These are phyloP conservation scores for Cybosia mesomella DNA, from an alignment of 2,888 invertebrate genomes.

Conservation along the genomic window DNA sequence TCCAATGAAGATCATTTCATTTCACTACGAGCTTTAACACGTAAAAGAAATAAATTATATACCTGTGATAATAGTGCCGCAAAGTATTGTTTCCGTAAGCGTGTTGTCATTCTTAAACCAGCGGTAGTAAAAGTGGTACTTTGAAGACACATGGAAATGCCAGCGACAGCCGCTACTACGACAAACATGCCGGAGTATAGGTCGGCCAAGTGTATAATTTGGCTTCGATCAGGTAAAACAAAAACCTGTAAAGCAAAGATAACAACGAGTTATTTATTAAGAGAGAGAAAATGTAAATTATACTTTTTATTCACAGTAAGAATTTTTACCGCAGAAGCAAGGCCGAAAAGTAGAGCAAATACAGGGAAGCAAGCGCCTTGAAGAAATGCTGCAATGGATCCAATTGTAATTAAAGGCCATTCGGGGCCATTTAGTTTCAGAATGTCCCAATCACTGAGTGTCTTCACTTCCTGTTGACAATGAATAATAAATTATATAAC, in stretches of 20 bases:
- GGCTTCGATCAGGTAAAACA: constrained; percentile 82
- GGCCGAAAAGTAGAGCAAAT: constrained; percentile 90
- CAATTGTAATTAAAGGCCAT: constrained; percentile 88
- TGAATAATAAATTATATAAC: not conserved
- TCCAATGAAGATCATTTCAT: too few species aligned
- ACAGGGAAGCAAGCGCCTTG: constrained; percentile 90
- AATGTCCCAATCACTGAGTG: constrained; percentile 82
- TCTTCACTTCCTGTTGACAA: constrained; percentile 61
- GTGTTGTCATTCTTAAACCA: constrained; percentile 91
- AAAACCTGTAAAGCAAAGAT: constrained; percentile 82
- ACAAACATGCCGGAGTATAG: constrained; percentile 89
- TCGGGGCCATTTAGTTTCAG: constrained; percentile 88
- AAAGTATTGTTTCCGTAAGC: constrained; percentile 84
- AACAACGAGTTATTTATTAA: not conserved
- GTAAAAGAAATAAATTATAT: not conserved
- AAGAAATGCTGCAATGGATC: constrained; percentile 87
- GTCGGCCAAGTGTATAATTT: constrained; percentile 87
- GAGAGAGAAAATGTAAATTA: too few species aligned
- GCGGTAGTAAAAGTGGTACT: constrained; percentile 91
- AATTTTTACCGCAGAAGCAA: constrained; percentile 87
- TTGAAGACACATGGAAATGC: constrained; percentile 89
- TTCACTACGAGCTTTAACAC: too few species aligned
- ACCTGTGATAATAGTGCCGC: constrained; percentile 87
- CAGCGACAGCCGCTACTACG: constrained; percentile 89
- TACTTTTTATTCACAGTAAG: not conserved